Base-by-base conservation (phyloP, 1,140 invertebrate species). In the Ditylenchus dipsaci region DNA sequence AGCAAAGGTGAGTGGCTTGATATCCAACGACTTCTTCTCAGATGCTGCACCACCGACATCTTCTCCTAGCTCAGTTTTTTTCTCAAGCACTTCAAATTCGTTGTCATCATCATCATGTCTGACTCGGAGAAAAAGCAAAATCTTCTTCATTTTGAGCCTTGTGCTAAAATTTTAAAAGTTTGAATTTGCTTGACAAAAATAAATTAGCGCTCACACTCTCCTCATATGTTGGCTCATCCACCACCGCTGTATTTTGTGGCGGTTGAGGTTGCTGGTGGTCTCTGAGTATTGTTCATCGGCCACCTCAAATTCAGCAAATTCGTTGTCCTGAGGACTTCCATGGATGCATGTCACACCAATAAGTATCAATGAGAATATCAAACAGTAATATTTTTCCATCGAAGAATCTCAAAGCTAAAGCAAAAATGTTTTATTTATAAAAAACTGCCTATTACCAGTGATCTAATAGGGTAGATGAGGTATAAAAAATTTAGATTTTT, bases 281-380 rank as follows among this genome's bases (percentile, higher is more conserved):
- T 42, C 57, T 27, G 15, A 43, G 74, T 65, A 77, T 79, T 76
- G 43, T 63, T 84, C 83, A 72, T 86, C 85, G 84, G 92, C 91
- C 78, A 95, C 91, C 84, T 95, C 93, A 86, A 95, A 96, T 84
- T 95, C 93, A 0, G 92, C 92, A 87, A 95, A 96, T 78, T 95
- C 93, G 87, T 93, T 93, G 81, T 94, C 91, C 49, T 38, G 49
- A 11, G 33, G 33, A 11, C 33, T 38, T 11, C 33, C 33, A 11
- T 38, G 11, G 33, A 38, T 11, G 33, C 33, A 38, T 38, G 33
- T 38, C 11, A 38, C 3, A 38, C 33, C 33, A 11, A 38, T 38
- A 5, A 38, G 11, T 5, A 38, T 38, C 3, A 38, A 11, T 5
- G 3, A 38, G 11, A 11, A 38, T 38, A 38, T 38, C 33, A 38